Evolutionary conservation across 1,140 invertebrate genomes (phyloP), one percentile per base, ranked within the genome.

Genomic region (Meloidogyne chitwoodi): DNA sequence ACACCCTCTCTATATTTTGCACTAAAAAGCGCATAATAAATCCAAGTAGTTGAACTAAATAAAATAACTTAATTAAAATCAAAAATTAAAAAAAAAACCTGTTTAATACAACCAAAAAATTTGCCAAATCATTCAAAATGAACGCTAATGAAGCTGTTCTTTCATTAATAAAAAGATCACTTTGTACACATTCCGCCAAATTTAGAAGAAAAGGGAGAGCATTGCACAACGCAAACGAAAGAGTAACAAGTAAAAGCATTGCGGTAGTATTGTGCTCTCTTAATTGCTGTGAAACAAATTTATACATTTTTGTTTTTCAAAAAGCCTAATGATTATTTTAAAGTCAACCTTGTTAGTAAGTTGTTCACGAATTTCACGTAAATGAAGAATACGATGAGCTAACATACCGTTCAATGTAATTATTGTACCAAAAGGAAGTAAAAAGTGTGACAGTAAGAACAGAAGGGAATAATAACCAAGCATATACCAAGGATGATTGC

Each of bases 381-480:
- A 48, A 41, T 76, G 66, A 22, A 86, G 77, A 68, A 85, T 85
- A 3, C 76, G 72, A n/a, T 77, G 68, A 41, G 74, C 79, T 2
- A 85, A 81, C 78, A 85, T 75, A 22, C 77, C 81, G 76, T 85
- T 85, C 38, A 84, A 34, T 22, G 83, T 48, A 26, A 86, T 76
- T 61, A 85, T 79, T 8, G 82, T 41, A 14, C 76, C 75, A 61
- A 85, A 85, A 6, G 84, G 84, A 69, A 85, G 67, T 19, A 86
- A n/a, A 63, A 85, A 85, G 56, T 85, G 84, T 16, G 84, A 86
- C 29, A 85, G 62, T 8, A 85, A 68, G 64, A 84, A 85, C 19
- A 80, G 65, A 56, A 80, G 70, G 22, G 84, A 85, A 62, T 80
- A 85, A 66, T 85, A 85, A 31, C 81, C 78, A 41, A 86, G 11